phyloP scores from a whole-genome alignment of 2,797 vertebrate species.

The Microcaecilia unicolor region DNA sequence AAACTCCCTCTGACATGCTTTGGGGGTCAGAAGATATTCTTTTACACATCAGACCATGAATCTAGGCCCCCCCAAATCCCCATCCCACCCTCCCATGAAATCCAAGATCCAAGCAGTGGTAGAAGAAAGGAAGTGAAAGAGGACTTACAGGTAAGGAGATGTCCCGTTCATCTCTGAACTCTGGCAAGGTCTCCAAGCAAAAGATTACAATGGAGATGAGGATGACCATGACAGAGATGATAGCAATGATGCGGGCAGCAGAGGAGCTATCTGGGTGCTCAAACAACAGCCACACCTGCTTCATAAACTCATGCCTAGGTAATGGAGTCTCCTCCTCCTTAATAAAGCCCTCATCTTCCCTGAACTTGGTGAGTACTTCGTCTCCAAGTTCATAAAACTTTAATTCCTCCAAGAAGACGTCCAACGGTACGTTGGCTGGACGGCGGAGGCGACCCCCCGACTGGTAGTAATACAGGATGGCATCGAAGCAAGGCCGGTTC shows the following conservation, averaged over 20 bases:
- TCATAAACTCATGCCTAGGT: conserved; percentile 58
- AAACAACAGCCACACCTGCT: conserved; percentile 81
- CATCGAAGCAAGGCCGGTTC: conserved; percentile 80
- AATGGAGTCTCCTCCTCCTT: conserved; percentile 64
- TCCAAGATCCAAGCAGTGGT: no score
- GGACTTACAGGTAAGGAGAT: conserved; percentile 18
- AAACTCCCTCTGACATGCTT: no score
- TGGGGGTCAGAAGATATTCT: no score
- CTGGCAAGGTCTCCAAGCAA: conserved; percentile 88
- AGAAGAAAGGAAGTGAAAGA: no score
- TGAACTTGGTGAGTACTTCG: conserved; percentile 70
- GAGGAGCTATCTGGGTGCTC: conserved; percentile 86
- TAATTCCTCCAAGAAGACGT: conserved; percentile 87
- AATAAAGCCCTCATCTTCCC: conserved; percentile 79
- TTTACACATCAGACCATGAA: no score
- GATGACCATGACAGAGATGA: conserved; percentile 89
- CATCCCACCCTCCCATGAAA: no score
- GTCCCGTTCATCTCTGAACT: conserved; percentile 76
- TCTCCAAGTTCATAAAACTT: conserved; percentile 82
- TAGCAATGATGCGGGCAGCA: conserved; percentile 75
- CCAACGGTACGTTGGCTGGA: conserved; percentile 77
- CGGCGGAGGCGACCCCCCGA: conserved; percentile 76
- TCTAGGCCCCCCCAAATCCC: no score
- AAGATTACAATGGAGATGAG: conserved; percentile 91
- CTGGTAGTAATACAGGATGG: conserved; percentile 92